Percentiles rank a stretch among this genome's conserved stretches.
Evolutionary conservation across 2,888 invertebrate genomes (phyloP).

Genomic region (Drosophila kanekoi): DNA sequence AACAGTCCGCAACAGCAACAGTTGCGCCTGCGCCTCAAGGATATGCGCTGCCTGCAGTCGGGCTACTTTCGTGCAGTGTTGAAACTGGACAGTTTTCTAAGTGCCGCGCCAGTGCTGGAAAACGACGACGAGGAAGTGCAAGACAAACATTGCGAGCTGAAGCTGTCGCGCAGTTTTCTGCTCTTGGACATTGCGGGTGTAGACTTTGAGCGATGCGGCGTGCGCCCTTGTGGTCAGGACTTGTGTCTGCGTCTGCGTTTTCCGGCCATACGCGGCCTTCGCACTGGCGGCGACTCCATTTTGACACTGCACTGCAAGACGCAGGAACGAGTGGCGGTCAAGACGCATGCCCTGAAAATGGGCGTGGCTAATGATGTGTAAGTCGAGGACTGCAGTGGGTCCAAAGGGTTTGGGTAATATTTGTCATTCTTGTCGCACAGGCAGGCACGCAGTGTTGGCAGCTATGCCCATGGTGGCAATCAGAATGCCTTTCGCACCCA

Average conservation of each 20-base stretch:
- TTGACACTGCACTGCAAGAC: constrained; percentile 87
- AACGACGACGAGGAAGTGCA: constrained; percentile 81
- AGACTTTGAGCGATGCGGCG: constrained; percentile 86
- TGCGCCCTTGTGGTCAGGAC: constrained; percentile 85
- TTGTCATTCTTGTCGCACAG: constrained; percentile 51
- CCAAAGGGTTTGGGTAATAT: background rate
- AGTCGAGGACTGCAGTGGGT: constrained; percentile 43
- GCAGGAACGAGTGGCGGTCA: constrained; percentile 86
- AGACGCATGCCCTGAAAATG: constrained; percentile 85
- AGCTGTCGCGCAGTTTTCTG: constrained; percentile 80
- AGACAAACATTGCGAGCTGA: constrained; percentile 80
- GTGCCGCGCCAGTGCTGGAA: constrained; percentile 83
- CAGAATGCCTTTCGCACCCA: constrained; percentile 86
- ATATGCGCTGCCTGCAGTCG: constrained; percentile 82
- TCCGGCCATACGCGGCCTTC: constrained; percentile 86
- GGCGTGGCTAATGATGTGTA: constrained; percentile 85
- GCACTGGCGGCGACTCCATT: constrained; percentile 86
- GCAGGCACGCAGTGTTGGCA: constrained; percentile 82
- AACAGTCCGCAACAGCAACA: constrained; percentile 41
- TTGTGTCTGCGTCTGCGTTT: constrained; percentile 87
- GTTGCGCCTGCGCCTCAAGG: constrained; percentile 80
- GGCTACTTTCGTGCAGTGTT: constrained; percentile 85
- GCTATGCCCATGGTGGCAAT: constrained; percentile 86
- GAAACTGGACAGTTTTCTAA: constrained; percentile 83
- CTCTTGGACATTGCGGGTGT: constrained; percentile 85